Conservation (phyloP, 2,888 invertebrate genomes). For the Troglohyphantes excavatus region DNA sequence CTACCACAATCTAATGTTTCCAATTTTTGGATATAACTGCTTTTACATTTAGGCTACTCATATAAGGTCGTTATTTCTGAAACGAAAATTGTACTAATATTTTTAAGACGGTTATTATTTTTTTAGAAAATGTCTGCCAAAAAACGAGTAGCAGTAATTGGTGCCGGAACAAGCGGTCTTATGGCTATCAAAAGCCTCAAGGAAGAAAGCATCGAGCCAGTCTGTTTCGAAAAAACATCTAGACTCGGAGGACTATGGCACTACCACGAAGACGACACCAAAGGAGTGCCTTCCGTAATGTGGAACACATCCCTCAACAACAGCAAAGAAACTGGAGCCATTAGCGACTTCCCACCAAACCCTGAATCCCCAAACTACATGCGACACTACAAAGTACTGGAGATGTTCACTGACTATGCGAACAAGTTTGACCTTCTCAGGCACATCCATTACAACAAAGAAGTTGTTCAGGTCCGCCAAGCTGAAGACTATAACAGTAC, state of each 20-base stretch:
- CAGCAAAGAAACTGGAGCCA: slow-evolving; percentile 82
- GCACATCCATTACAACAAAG: slow-evolving; percentile 76
- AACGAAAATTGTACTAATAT: background rate
- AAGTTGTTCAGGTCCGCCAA: slow-evolving; percentile 34
- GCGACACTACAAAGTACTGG: slow-evolving; percentile 82
- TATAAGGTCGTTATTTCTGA: background rate
- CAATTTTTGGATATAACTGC: too few species aligned
- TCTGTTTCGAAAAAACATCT: slow-evolving; percentile 82
- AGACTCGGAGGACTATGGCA: slow-evolving; percentile 82
- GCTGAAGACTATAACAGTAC: slow-evolving; percentile 61
- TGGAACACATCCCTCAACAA: slow-evolving; percentile 82
- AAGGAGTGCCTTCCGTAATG: slow-evolving; percentile 81
- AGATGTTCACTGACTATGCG: slow-evolving; percentile 81
- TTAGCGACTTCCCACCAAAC: slow-evolving; percentile 83
- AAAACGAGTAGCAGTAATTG: slow-evolving; percentile 81
- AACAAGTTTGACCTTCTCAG: slow-evolving; percentile 77
- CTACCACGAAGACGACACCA: slow-evolving; percentile 72
- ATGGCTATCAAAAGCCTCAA: slow-evolving; percentile 82
- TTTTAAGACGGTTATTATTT: background rate
- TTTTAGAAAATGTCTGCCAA: background rate
- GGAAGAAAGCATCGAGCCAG: slow-evolving; percentile 82
- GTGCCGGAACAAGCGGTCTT: slow-evolving; percentile 83
- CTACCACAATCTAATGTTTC: background rate
- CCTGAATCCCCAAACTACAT: slow-evolving; percentile 83
- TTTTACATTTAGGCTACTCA: too few species aligned